phyloP scores from a whole-genome alignment of 2,888 invertebrate genomes.

The Meliscaeva auricollis region DNA sequence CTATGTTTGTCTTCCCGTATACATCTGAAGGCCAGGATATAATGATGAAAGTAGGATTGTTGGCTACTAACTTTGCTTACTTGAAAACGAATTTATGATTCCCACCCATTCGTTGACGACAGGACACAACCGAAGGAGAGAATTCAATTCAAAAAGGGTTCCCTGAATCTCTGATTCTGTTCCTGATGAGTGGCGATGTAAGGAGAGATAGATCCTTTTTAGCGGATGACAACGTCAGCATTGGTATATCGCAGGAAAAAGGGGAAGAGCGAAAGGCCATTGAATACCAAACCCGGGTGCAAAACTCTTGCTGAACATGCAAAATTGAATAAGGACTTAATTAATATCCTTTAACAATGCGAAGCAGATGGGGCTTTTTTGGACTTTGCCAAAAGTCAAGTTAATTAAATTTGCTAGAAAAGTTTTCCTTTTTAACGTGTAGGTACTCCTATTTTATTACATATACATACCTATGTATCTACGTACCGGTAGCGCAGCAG shows the following conservation, averaged over 20 bases:
- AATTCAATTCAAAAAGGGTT: slow-evolving; percentile 49
- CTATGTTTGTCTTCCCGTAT: slow-evolving; percentile 36
- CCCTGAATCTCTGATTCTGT: background rate
- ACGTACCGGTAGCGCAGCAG: slow-evolving; percentile 8
- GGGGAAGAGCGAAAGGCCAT: slow-evolving; percentile 1
- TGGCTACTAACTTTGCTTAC: slow-evolving; percentile 59
- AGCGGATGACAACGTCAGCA: slow-evolving; percentile 64
- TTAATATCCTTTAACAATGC: slow-evolving; percentile 76
- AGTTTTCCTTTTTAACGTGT: slow-evolving; percentile 61
- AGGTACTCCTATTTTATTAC: slow-evolving; percentile 20
- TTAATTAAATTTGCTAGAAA: slow-evolving; percentile 75
- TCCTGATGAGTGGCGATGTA: background rate
- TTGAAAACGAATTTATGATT: slow-evolving; percentile 72
- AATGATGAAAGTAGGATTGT: slow-evolving; percentile 68
- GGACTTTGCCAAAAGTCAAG: slow-evolving; percentile 72
- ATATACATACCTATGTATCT: too few species aligned
- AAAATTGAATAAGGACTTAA: slow-evolving; percentile 76
- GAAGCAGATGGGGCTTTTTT: slow-evolving; percentile 65
- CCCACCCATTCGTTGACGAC: slow-evolving; percentile 19
- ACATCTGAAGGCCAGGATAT: slow-evolving; percentile 34
- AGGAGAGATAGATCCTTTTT: slow-evolving; percentile 24
- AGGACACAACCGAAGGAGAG: slow-evolving; percentile 15
- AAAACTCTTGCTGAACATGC: slow-evolving; percentile 72
- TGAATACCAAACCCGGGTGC: slow-evolving; percentile 40
- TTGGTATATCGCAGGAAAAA: slow-evolving; percentile 10